Evolutionary conservation across 2,888 invertebrate genomes (phyloP).

Genomic region (Tachina lurida): DNA sequence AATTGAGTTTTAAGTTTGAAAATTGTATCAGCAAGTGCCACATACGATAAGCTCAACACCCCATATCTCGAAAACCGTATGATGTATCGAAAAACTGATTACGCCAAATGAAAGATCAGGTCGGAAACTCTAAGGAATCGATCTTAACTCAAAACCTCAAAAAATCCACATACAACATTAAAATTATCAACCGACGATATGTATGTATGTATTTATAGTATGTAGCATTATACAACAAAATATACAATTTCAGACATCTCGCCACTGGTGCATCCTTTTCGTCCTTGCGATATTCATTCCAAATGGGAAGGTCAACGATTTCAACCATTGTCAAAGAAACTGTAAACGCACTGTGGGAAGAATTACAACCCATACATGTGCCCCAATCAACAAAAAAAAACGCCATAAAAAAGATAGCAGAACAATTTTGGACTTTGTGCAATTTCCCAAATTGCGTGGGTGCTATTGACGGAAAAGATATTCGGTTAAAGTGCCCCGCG

Average conservation of each 20-base stretch:
- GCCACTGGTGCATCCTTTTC: conserved; percentile 42
- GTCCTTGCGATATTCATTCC: conserved; percentile 45
- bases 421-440: conserved; percentile 42
- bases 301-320: conserved; percentile 47
- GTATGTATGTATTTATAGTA: background rate
- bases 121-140: no score
- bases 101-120: no score
- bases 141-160: no score
- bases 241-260: conserved; percentile 18
- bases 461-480: conserved; percentile 60
- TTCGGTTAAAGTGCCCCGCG: conserved; percentile 31
- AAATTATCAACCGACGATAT: no score
- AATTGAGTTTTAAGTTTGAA: no score
- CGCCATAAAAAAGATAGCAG: conserved; percentile 9
- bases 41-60: no score
- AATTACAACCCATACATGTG: conserved; percentile 56
- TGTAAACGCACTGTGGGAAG: conserved; percentile 47
- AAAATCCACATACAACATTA: no score
- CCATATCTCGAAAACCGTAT: no score
- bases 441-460: conserved; percentile 40
- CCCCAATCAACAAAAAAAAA: conserved; percentile 50
- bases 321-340: conserved; percentile 54
- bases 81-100: no score
- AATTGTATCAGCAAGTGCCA: no score
- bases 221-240: background rate